phyloP scores from a whole-genome alignment of 2,113 vertebrate genomes.

The Sylvilagus bachmani region DNA sequence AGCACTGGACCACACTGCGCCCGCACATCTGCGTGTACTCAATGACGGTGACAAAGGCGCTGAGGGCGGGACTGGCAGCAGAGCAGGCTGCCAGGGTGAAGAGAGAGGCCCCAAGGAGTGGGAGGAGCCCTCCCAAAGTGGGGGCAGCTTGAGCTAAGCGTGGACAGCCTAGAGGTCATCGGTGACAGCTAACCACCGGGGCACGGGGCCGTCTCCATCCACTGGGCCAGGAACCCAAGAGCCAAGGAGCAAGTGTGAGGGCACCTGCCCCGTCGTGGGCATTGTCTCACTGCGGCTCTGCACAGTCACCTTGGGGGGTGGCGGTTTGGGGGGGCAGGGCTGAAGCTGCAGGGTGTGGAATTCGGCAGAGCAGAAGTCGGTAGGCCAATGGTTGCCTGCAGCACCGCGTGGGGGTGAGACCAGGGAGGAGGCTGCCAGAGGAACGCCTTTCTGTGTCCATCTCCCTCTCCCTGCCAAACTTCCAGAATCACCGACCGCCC shows the following conservation, averaged over 20 bases:
- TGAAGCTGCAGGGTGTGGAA: background rate
- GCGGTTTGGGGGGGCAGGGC: too few relatives aligned
- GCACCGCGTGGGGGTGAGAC: accelerated
- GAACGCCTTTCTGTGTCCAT: background rate
- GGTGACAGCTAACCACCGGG: background rate
- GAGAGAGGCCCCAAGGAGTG: background rate
- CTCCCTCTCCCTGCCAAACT: background rate
- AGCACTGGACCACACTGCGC: background rate
- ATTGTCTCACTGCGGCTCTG: accelerated
- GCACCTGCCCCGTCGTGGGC: background rate
- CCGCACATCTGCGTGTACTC: background rate
- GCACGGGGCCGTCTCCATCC: background rate
- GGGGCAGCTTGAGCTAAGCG: background rate
- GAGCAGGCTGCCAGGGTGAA: background rate
- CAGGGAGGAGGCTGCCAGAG: background rate
- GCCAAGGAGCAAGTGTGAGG: accelerated
- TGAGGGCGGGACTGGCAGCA: background rate
- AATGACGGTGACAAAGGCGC: background rate
- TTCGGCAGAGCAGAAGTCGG: background rate
- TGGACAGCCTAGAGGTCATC: background rate
- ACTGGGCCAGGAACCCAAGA: background rate
- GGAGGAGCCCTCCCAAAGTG: background rate
- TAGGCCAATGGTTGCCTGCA: background rate
- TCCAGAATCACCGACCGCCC: background rate
- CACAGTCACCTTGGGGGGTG: too few relatives aligned